Base-by-base conservation (phyloP, 2,797 vertebrate genomes). In the Chelidonichthys spinosus region DNA sequence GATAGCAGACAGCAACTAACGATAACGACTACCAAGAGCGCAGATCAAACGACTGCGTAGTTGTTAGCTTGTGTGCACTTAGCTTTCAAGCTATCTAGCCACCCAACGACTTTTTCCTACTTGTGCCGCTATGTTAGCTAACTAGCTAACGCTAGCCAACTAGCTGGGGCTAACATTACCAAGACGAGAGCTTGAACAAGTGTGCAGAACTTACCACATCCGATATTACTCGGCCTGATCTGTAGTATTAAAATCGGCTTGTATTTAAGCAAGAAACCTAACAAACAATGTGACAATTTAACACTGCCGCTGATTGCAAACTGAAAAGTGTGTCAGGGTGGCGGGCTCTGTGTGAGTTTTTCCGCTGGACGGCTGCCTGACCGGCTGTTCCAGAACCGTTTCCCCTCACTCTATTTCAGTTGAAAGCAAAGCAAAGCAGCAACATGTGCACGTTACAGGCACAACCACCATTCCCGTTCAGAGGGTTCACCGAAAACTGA, bases 131-230 rank as follows among this genome's bases (percentile, higher is more conserved):
- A 63, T 73, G 77, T 81, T 79, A 85, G 91, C 90, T 79, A 83
- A 75, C 82, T 69, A 71, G 90, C 91, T 93, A 91, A 78, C 83
- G 67, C 82, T 93, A 94, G 90, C 92, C 69, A 79, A 84, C 82
- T 92, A 93, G 89, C 90, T 86, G 74, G 25, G 71, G 91, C 90
- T 91, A 91, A 86, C 88, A 61, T 39, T 54, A 74, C 56, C 78
- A 71, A 90, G 76, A 72, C 83, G 42, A 72, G 79, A 90, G 88
- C 90, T 86, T 90, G 87, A 79, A 91, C 85, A 93, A 95, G 93
- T 95, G 93, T 94, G 85, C 78, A 91, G 65, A 95, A 95, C 95
- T 96, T 94, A 95, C 95, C 95, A 96, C 95, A 96, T 96, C 95
- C 94, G 94, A 96, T 95, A 94, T 94, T 94, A 94, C 92, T 94